A percentile compares a stretch with the other conserved stretches of the same genome.
Conservation (phyloP, 2,797 vertebrate genomes). For the Scleropages formosus region DNA sequence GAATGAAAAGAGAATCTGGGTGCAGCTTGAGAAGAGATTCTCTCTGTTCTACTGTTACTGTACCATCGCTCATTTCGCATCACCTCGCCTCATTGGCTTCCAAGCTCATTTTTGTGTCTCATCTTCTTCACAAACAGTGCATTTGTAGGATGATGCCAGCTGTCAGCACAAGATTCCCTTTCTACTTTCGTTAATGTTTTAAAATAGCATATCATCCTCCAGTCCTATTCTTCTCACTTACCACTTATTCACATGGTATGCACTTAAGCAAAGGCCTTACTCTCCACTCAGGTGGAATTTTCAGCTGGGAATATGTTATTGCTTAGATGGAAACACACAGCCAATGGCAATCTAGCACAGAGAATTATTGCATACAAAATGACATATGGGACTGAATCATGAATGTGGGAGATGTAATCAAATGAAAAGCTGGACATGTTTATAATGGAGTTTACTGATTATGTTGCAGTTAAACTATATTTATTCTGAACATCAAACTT, state of each 20-base stretch:
- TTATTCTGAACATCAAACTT: too few species aligned
- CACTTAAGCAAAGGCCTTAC: too few species aligned
- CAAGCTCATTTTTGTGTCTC: slow-evolving; percentile 19
- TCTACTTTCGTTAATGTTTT: slow-evolving; percentile 24
- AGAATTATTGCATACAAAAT: too few species aligned
- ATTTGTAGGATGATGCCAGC: slow-evolving; percentile 17
- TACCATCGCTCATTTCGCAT: background rate
- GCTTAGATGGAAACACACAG: background rate
- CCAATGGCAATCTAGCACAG: too few species aligned
- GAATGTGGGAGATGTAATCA: too few species aligned
- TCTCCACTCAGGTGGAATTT: background rate
- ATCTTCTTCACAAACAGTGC: slow-evolving; percentile 20
- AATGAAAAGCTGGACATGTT: too few species aligned
- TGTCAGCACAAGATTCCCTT: slow-evolving; percentile 20
- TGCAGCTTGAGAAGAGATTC: slow-evolving; percentile 1
- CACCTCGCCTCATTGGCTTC: slow-evolving; percentile 11
- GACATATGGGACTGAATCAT: too few species aligned
- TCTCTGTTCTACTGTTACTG: background rate
- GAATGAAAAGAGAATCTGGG: background rate
- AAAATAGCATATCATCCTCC: slow-evolving; percentile 15
- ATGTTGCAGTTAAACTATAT: too few species aligned
- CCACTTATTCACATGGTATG: slow-evolving; percentile 11
- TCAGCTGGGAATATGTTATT: background rate
- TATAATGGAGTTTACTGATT: too few species aligned
- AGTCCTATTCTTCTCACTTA: too few species aligned